These are phyloP conservation scores for Choreutis nemorana DNA, from an alignment of 2,888 invertebrate genomes.

Conservation along the genomic window DNA sequence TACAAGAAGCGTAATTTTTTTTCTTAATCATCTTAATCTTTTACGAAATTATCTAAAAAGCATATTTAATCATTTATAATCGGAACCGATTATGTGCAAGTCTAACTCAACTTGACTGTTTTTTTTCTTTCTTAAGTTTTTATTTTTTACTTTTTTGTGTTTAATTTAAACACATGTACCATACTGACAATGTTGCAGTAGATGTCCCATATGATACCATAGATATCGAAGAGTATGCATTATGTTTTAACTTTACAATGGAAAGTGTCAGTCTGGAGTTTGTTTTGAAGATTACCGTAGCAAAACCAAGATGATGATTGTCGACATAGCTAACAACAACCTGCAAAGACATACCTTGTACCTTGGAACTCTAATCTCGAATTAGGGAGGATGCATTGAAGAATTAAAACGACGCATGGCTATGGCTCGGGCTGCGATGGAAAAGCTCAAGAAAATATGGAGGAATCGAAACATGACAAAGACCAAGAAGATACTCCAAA, in stretches of 20 bases:
- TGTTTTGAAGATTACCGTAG: slow-evolving; percentile 6
- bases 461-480: not conserved
- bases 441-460: not conserved
- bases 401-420: slow-evolving; percentile 5
- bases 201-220: no score
- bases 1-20: no score
- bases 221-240: no score
- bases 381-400: slow-evolving; percentile 8
- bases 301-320: slow-evolving; percentile 10
- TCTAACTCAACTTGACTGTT: no score
- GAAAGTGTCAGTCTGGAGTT: slow-evolving; percentile 4
- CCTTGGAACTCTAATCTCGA: slow-evolving; percentile 7
- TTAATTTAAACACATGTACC: no score
- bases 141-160: no score
- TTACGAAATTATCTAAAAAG: no score
- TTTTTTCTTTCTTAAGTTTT: no score
- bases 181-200: no score
- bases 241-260: slow-evolving; percentile 3
- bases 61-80: no score
- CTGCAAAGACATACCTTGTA: slow-evolving; percentile 8
- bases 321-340: slow-evolving; percentile 8
- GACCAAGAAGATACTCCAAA: not conserved
- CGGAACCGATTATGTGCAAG: no score
- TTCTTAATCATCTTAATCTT: no score
- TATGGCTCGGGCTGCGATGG: not conserved